Base-by-base conservation (phyloP, 2,113 vertebrate species). In the Rostratula benghalensis region DNA sequence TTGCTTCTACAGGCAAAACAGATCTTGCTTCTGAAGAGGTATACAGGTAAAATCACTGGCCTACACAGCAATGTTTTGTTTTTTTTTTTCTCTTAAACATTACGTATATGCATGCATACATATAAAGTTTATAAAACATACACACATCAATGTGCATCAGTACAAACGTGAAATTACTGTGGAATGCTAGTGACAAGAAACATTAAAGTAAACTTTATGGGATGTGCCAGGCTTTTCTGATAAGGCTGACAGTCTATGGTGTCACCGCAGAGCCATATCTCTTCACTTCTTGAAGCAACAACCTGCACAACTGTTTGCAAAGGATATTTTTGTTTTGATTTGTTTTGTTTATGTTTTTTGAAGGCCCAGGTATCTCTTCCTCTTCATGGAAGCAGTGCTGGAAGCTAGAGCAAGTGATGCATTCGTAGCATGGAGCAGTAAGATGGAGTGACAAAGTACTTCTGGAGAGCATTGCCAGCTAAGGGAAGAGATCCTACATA, bases 51-150 rank as follows among this genome's bases (percentile, higher is more conserved):
- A 91, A 75, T 59, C 54, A 50, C 33, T 70, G 45, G 48, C 25
- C 25, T 48, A 27, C 0, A 0, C 3, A 68, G 56, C 68, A 79
- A 59, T 0, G 3, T 25, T n/a, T 50, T 28, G 65, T 74, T 33
- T 39, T 64, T 25, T n/a, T 50, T 28, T 70, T 74, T 33, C 43
- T 64, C 39, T 64, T 75, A 75, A 92, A 43, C 18, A 9, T 57
- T 69, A 35, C 8, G 51, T 16, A n/a, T 6, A n/a, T 23, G 15
- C 1, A 0, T n/a, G 7, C 46, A 30, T 53, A 17, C 19, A 17
- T 5, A 54, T 10, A 18, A 90, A 59, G 15, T 46, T 70, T 68
- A 50, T 75, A 35, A 84, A 79, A 33, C 37, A 24, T 21, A 43
- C 20, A 46, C 15, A 51, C 7, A 10, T 67, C 25, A 75, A 6